Base-by-base conservation (phyloP, 2,797 vertebrate species). In the Antrozous pallidus region DNA sequence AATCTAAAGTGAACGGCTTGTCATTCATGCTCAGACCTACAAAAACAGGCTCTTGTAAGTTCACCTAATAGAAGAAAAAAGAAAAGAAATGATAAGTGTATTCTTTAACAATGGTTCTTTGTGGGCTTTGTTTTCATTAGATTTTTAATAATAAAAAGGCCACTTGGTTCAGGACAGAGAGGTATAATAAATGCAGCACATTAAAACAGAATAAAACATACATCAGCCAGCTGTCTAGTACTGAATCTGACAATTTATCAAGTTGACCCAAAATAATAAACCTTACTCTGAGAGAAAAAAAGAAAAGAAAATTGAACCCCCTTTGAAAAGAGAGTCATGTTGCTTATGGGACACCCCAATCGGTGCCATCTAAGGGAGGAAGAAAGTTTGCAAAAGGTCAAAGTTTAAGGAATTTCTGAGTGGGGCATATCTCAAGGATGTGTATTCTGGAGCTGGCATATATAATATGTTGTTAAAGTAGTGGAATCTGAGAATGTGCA, bases 81-180 rank as follows among this genome's bases (percentile, higher is more conserved):
- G 91, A 93, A 94, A 70, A 80, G 61, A 80, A 88, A 91, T 92
- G 92, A 93, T 83, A 96, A 95, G 94, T 95, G 54, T 88, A 95
- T 94, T 93, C 85, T 95, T 86, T 95, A 88, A 95, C 97, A 97
- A 96, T 95, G 67, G 79, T 74, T 89, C 95, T 94, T 97, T 97
- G 96, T 97, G 88, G 83, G 83, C 78, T 84, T 94, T 94, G 82
- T 95, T 97, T 97, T 92, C 88, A 92, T 95, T 95, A 87, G 71
- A 93, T 86, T 97, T 97, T 96, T 95, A 97, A 97, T 97, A 97
- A 97, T 95, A 93, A 95, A 96, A 96, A 83, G 79, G 38, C 78
- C 79, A 88, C 88, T 96, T 87, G 82, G 93, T 97, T 95, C 93
- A 96, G 79, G 90, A 96, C 75, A 95, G 90, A 95, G 61, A n/a